Evolutionary conservation across 2,888 invertebrate genomes (phyloP).

Genomic region (Parascotia fuliginaria): DNA sequence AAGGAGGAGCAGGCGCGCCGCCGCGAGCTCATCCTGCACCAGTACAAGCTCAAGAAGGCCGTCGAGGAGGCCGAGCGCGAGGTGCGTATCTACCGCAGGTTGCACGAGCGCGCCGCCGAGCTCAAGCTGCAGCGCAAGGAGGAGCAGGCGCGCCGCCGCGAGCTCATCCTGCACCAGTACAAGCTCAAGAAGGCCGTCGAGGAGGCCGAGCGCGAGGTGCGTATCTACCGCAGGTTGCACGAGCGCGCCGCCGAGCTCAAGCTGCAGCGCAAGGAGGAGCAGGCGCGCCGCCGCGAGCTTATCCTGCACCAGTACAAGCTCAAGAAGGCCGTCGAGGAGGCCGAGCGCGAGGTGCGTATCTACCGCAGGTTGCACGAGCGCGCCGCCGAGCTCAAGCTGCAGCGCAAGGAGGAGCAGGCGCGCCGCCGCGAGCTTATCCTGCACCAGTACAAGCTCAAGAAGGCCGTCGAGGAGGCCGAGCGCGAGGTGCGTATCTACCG

Average conservation of each 20-base stretch:
- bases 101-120: slow-evolving; percentile 81
- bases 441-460: slow-evolving; percentile 97
- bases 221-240: not conserved
- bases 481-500: slow-evolving; percentile 92
- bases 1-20: slow-evolving; percentile 95
- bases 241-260: slow-evolving; percentile 88
- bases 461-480: slow-evolving; percentile 96
- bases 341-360: slow-evolving; percentile 90
- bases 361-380: not conserved
- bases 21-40: slow-evolving; percentile 94
- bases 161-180: slow-evolving; percentile 96
- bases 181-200: slow-evolving; percentile 97
- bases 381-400: slow-evolving; percentile 89
- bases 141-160: slow-evolving; percentile 94
- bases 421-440: slow-evolving; percentile 94
- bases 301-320: slow-evolving; percentile 97
- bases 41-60: slow-evolving; percentile 97
- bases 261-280: slow-evolving; percentile 92
- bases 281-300: slow-evolving; percentile 93
- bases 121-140: slow-evolving; percentile 90
- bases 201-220: slow-evolving; percentile 94
- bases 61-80: slow-evolving; percentile 96
- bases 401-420: slow-evolving; percentile 93
- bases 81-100: slow-evolving; percentile 68
- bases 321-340: slow-evolving; percentile 97